Evolutionary conservation across 2,113 vertebrate genomes (phyloP).

Genomic region (Sturnira hondurensis): DNA sequence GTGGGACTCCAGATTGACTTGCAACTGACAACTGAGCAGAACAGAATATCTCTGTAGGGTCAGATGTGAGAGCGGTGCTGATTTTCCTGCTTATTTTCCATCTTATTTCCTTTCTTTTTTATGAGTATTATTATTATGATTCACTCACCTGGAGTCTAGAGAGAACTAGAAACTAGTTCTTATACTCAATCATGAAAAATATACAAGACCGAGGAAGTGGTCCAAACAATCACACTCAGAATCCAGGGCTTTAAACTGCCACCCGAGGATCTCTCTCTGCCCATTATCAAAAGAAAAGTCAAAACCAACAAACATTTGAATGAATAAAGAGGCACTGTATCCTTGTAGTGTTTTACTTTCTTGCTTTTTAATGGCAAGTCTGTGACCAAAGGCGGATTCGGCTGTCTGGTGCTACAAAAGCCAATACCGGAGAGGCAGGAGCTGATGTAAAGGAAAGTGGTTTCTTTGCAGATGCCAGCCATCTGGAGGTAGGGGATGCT

Average conservation of each 20-base stretch:
- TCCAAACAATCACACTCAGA: conserved; percentile 58
- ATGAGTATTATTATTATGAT: not conserved
- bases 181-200: conserved; percentile 20
- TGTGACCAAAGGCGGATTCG: not conserved
- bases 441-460: no score
- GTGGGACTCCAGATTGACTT: conserved; percentile 28
- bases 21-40: not conserved
- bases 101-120: not conserved
- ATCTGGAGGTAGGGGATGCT: no score
- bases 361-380: not conserved
- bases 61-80: not conserved
- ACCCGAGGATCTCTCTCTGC: not conserved
- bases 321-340: not conserved
- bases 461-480: no score
- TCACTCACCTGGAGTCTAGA: conserved; percentile 1
- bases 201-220: conserved; percentile 45
- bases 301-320: not conserved
- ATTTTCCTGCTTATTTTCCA: conserved; percentile 1
- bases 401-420: no score
- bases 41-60: not conserved
- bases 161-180: conserved; percentile 24
- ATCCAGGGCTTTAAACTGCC: conserved; percentile 55
- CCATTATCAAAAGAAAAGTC: not conserved
- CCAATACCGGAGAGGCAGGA: no score
- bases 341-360: not conserved